These are phyloP conservation scores for Perdita meconis DNA, from an alignment of 2,888 invertebrate genomes.

Conservation along the genomic window DNA sequence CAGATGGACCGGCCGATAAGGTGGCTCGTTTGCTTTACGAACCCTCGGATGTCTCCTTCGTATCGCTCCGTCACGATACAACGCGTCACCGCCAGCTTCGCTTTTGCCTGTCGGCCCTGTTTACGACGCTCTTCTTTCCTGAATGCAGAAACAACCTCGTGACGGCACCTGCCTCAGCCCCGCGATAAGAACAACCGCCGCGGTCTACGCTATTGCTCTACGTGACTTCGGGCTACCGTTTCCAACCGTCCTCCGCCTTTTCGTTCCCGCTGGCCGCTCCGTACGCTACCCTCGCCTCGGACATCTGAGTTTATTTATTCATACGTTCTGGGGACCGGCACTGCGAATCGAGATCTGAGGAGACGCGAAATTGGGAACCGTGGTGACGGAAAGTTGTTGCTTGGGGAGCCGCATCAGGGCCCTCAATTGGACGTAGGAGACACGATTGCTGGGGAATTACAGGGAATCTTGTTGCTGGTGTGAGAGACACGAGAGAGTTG, in stretches of 20 bases:
- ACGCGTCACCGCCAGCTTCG: constrained; percentile 54
- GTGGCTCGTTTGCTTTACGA: constrained; percentile 73
- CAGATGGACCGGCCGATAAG: constrained; percentile 81
- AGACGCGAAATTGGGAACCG: not conserved
- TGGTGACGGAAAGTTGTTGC: not conserved
- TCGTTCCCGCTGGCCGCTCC: not conserved
- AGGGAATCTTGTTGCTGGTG: too few species aligned
- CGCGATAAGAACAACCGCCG: constrained; percentile 44
- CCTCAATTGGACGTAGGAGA: not conserved
- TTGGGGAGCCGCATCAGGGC: not conserved
- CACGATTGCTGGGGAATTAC: not conserved
- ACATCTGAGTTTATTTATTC: not conserved
- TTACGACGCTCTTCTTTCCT: constrained; percentile 53
- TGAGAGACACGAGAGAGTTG: too few species aligned
- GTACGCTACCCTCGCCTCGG: not conserved
- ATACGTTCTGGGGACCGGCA: not conserved
- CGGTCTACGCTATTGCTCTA: constrained; percentile 16
- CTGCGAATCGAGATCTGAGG: not conserved
- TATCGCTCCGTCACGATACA: constrained; percentile 54
- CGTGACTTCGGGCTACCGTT: constrained; percentile 10
- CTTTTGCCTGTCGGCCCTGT: constrained; percentile 69
- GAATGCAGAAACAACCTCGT: constrained; percentile 24
- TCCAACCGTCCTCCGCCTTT: not conserved
- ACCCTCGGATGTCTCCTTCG: constrained; percentile 66
- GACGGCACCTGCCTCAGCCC: constrained; percentile 4